Evolutionary conservation across 2,113 vertebrate species (phyloP), one percentile per base, ranked within the genome.

Genomic region (Scalopus aquaticus): DNA sequence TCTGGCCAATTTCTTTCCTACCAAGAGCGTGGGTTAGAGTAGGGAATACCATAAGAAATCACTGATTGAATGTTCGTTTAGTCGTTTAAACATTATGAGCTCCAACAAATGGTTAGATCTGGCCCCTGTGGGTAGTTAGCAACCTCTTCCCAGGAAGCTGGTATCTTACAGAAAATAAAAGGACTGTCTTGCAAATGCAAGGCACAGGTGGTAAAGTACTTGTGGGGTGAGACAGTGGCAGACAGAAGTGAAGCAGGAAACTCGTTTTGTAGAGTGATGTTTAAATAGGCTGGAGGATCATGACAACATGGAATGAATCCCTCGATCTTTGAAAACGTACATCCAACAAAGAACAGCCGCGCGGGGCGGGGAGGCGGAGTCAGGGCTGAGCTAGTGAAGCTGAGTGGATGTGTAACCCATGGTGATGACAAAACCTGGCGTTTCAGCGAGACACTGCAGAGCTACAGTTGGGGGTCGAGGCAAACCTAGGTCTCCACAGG

Each of bases 21-120:
- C 15, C 39, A 67, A 39, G 82, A 89, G 78, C 22, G 9, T 28
- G 32, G 12, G 5, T 62, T 60, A n/a, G 51, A 15, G 11, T 32
- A 93, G 64, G 32, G 39, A 81, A 88, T 69, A 20, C 46, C n/a
- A 28, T 8, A 2, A 35, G 35, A 54, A 67, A 83, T 62, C 20
- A 28, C 39, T 35, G 49, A 74, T 24, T 44, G 58, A 76, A n/a
- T 60, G 42, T 88, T 64, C 19, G 8, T 51, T 90, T 67, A 30
- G 2, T 42, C 82, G 79, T 88, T 62, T 58, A 77, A 79, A 76
- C 32, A 73, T 54, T 58, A n/a, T 20, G 3, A 42, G 22, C 39
- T 78, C 65, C 90, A 77, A 77, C 4, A 24, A 80, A 90, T 93
- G 44, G 20, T 96, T 60, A 72, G 60, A 60, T 60, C 70, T 80